Conservation (phyloP, 2,888 invertebrate species). For the Drosophila sordidapex region DNA sequence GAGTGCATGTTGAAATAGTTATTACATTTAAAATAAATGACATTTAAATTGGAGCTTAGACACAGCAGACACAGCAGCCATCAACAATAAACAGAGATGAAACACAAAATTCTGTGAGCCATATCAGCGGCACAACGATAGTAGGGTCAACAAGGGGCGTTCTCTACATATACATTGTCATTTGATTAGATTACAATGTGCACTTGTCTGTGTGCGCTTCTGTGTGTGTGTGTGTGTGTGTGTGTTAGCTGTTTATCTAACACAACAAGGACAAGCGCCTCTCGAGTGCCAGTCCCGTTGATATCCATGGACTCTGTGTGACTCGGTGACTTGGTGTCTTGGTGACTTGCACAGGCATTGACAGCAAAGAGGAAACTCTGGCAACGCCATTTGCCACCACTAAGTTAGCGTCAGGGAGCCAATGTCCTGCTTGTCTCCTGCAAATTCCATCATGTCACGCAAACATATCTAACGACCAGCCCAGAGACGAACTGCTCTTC, state of each 20-base stretch:
- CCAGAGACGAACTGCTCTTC: constrained; percentile 20
- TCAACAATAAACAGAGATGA: constrained; percentile 22
- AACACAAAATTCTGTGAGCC: constrained; percentile 22
- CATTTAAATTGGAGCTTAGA: constrained; percentile 60
- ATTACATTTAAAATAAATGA: constrained; percentile 68
- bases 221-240: not conserved
- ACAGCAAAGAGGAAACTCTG: constrained; percentile 30
- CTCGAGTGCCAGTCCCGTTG: constrained; percentile 37
- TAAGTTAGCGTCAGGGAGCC: constrained; percentile 26
- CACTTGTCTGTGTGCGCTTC: constrained; percentile 2
- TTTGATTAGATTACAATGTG: constrained; percentile 68
- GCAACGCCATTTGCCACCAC: constrained; percentile 12
- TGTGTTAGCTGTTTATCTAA: constrained; percentile 48
- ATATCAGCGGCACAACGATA: constrained; percentile 40
- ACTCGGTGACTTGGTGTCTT: not conserved
- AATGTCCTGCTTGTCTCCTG: constrained; percentile 21
- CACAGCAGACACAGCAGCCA: constrained; percentile 28
- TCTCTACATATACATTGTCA: constrained; percentile 52
- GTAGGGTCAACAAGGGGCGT: constrained; percentile 10
- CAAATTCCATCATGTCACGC: constrained; percentile 44
- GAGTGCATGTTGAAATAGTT: constrained; percentile 63
- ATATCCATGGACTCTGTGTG: constrained; percentile 18
- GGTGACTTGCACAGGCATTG: constrained; percentile 12
- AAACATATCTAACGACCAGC: not conserved
- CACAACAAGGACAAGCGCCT: constrained; percentile 42